Base-by-base conservation (phyloP, 2,797 vertebrate genomes). In the Melanotaenia maccullochi region DNA sequence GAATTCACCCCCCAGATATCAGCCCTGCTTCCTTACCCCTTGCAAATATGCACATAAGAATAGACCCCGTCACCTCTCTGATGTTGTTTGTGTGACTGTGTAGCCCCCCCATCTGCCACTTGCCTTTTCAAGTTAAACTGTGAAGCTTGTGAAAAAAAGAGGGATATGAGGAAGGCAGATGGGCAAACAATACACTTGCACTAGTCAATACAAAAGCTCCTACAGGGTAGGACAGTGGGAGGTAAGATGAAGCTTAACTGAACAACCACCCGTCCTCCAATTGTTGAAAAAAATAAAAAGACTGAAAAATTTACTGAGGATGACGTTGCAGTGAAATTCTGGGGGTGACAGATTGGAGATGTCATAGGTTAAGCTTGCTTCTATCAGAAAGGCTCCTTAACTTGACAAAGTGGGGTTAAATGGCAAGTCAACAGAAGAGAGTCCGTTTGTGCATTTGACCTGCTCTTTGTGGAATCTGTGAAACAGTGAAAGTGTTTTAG, bases 161-260 rank as follows among this genome's bases (percentile, higher is more conserved):
- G 64, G 71, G 68, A 65, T 75, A 68, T 12, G 55, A 60, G 25
- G 52, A 81, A 85, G 86, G 82, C 88, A 92, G 90, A 90, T 92
- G 85, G 79, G 58, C 68, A 82, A 73, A 92, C 88, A 93, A 93
- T 89, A 77, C 82, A 81, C 61, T 82, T 86, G 75, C 76, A 71
- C 59, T 16, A 44, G 70, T 60, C 44, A 55, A 82, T 63, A 88
- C 87, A 89, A 90, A 91, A 78, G 79, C 79, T 61, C 65, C 40
- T 0, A 9, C 3, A 66, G 58, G 52, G 64, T 30, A 60, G 63
- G 77, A 71, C 68, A 68, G 75, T 64, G 64, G 83, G 80, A 78
- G 74, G 79, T 57, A 57, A 68, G 60, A 58, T 12, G 42, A 68
- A 79, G 65, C 25, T 47, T 40, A 54, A 44, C 55, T 62, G 58